Percentiles rank a stretch among this genome's conserved stretches.
These are phyloP conservation scores for Hiodon alosoides DNA, from an alignment of 2,113 vertebrate genomes.

Conservation along the genomic window DNA sequence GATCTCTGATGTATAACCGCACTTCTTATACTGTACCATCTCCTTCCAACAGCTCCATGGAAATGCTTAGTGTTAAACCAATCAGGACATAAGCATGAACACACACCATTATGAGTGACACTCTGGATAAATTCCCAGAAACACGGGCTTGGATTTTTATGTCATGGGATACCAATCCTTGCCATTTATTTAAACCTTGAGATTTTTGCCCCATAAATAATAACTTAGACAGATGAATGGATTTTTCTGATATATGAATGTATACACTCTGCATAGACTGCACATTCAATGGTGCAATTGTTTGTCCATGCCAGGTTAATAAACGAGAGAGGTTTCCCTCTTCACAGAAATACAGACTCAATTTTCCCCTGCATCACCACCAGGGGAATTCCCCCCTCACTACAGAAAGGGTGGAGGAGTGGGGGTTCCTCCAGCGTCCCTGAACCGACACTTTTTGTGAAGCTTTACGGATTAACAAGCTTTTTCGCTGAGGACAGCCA, in stretches of 20 bases:
- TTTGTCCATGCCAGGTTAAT: background rate
- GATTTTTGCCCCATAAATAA: slow-evolving; percentile 4
- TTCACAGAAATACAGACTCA: background rate
- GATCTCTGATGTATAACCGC: no score
- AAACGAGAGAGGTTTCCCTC: background rate
- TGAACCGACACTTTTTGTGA: no score
- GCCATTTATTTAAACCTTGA: slow-evolving; percentile 12
- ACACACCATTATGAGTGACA: background rate
- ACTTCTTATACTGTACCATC: no score
- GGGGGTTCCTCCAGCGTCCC: no score
- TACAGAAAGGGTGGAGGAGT: background rate
- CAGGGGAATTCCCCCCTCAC: background rate
- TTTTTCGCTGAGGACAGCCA: background rate
- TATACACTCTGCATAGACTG: background rate
- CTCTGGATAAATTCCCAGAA: background rate
- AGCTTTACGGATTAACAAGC: slow-evolving; percentile 1
- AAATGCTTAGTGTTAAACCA: background rate
- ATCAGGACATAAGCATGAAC: background rate
- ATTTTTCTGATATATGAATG: background rate
- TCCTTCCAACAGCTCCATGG: background rate
- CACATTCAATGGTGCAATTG: background rate
- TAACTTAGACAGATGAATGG: background rate
- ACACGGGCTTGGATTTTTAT: background rate
- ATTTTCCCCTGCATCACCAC: background rate
- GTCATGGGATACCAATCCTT: background rate